A percentile compares a stretch with the other conserved stretches of the same genome.
Conservation (phyloP, 2,113 vertebrate genomes). For the Upupa epops region DNA sequence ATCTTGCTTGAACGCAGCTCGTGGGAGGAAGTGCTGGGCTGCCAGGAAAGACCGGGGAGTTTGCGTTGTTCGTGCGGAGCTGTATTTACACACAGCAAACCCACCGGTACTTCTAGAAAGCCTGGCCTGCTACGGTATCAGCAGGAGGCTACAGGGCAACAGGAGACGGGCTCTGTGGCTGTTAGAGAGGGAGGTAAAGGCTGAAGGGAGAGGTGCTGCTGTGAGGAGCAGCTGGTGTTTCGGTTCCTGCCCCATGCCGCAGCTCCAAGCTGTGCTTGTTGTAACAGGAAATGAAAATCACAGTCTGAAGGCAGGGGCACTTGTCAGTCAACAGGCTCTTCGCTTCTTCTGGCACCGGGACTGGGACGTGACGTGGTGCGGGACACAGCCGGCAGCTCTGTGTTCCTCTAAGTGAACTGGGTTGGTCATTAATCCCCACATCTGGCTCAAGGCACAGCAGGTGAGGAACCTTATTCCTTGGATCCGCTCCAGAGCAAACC, state of each 20-base stretch:
- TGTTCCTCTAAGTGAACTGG: fast-evolving
- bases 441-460: not conserved
- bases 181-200: not conserved
- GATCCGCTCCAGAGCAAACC: not conserved
- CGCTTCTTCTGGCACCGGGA: not conserved
- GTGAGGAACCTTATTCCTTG: not conserved
- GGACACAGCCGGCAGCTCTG: not conserved
- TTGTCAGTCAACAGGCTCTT: not conserved
- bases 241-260: conserved; percentile 1
- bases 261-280: not conserved
- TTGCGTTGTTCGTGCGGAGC: not conserved
- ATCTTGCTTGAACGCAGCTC: not conserved
- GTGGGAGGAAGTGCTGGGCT: conserved; percentile 20
- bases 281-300: conserved; percentile 17
- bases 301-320: not conserved
- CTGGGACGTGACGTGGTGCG: fast-evolving
- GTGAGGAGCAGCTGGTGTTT: not conserved
- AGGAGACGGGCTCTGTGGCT: not conserved
- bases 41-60: not conserved
- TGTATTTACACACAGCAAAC: not conserved
- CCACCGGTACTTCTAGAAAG: not conserved
- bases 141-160: not conserved
- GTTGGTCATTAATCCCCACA: not conserved
- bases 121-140: fast-evolving
- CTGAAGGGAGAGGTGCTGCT: not conserved